Conservation (phyloP, 2,113 vertebrate genomes). For the Ptilonorhynchus violaceus region DNA sequence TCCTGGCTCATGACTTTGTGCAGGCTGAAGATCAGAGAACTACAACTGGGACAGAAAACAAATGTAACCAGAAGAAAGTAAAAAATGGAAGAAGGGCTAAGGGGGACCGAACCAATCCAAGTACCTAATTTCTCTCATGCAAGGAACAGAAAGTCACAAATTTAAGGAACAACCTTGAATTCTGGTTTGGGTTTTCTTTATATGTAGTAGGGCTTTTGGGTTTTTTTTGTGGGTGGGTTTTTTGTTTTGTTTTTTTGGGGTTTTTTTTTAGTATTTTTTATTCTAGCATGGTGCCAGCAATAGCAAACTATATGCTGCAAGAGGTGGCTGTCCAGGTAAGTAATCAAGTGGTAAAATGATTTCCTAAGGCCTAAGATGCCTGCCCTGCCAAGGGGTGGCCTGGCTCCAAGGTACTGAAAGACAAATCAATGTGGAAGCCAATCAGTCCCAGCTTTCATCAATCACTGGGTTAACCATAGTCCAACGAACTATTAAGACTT, state of each 20-base stretch:
- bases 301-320: background rate
- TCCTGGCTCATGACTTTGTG: background rate
- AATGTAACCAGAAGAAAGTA: background rate
- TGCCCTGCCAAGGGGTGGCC: background rate
- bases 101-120: background rate
- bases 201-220: background rate
- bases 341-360: background rate
- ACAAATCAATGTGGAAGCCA: background rate
- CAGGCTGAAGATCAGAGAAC: background rate
- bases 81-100: background rate
- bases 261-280: background rate
- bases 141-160: background rate
- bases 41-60: background rate
- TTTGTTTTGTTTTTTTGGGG: too few relatives aligned
- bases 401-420: background rate
- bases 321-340: background rate
- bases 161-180: background rate
- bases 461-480: background rate
- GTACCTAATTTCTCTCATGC: background rate
- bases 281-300: background rate
- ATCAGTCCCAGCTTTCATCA: background rate
- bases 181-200: background rate
- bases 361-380: background rate
- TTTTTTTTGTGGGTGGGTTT: too few relatives aligned
- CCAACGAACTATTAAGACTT: background rate